A percentile compares a stretch with the other conserved stretches of the same genome.
Evolutionary conservation across 2,113 vertebrate species (phyloP).

Genomic region (Piaya cayana): DNA sequence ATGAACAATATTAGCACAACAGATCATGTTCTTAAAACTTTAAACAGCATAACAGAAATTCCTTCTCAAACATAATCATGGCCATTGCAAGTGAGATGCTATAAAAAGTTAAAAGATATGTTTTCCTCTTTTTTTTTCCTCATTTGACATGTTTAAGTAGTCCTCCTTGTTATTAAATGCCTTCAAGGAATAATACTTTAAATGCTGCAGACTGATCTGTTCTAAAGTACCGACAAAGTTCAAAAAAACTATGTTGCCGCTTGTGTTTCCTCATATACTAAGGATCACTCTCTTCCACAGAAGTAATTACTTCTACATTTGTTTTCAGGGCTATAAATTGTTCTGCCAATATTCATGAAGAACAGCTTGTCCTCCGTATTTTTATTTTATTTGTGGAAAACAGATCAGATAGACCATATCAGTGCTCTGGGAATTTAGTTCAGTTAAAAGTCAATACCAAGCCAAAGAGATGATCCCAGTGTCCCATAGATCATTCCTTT

Average conservation of each 20-base stretch:
- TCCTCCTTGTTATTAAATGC: not conserved
- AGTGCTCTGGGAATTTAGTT: not conserved
- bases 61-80: not conserved
- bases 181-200: not conserved
- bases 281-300: not conserved
- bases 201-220: not conserved
- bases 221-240: not conserved
- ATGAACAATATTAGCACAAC: not conserved
- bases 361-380: not conserved
- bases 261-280: not conserved
- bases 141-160: not conserved
- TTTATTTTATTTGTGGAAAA: conserved; percentile 7
- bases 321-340: not conserved
- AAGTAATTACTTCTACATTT: not conserved
- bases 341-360: conserved; percentile 8
- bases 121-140: not conserved
- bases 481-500: not conserved
- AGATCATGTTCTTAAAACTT: not conserved
- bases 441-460: not conserved
- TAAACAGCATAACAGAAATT: not conserved
- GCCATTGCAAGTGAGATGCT: not conserved
- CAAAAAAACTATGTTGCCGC: not conserved
- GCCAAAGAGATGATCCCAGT: not conserved
- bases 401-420: not conserved
- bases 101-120: not conserved